These are phyloP conservation scores for Rhinichthys osculus DNA, from an alignment of 2,797 vertebrate genomes.

Conservation along the genomic window DNA sequence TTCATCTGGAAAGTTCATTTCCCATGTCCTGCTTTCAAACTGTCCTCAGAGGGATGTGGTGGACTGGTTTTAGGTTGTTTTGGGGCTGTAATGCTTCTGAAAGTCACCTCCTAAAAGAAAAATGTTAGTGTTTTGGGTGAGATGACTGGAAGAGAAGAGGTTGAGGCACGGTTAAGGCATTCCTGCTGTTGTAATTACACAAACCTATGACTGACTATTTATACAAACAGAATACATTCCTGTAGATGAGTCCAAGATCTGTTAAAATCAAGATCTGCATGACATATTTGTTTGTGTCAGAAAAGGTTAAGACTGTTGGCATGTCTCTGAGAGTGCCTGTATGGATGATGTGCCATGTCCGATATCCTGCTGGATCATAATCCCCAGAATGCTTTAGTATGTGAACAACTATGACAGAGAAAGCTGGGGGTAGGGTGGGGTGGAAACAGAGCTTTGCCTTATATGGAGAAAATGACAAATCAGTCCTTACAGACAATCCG, in stretches of 20 bases:
- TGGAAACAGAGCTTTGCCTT: slow-evolving; percentile 51
- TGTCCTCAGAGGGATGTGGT: slow-evolving; percentile 19
- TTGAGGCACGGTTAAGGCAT: not conserved
- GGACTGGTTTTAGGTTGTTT: slow-evolving; percentile 26
- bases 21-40: slow-evolving; percentile 43
- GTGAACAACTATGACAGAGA: slow-evolving; percentile 31
- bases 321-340: slow-evolving; percentile 12
- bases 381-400: slow-evolving; percentile 29
- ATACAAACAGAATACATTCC: not conserved
- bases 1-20: slow-evolving; percentile 55
- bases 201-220: not conserved
- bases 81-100: not conserved
- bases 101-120: slow-evolving; percentile 17
- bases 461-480: slow-evolving; percentile 42
- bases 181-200: not conserved
- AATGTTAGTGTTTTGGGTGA: not conserved
- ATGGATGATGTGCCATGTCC: slow-evolving; percentile 43
- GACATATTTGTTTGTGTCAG: slow-evolving; percentile 68
- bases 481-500: slow-evolving; percentile 39
- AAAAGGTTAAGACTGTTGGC: slow-evolving; percentile 53
- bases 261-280: not conserved
- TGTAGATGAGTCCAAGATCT: not conserved
- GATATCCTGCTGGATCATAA: slow-evolving; percentile 15
- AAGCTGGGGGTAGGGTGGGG: slow-evolving; percentile 15
- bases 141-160: slow-evolving; percentile 3